These are phyloP conservation scores for Seira musarum DNA, from an alignment of 2,888 invertebrate genomes.

Conservation along the genomic window DNA sequence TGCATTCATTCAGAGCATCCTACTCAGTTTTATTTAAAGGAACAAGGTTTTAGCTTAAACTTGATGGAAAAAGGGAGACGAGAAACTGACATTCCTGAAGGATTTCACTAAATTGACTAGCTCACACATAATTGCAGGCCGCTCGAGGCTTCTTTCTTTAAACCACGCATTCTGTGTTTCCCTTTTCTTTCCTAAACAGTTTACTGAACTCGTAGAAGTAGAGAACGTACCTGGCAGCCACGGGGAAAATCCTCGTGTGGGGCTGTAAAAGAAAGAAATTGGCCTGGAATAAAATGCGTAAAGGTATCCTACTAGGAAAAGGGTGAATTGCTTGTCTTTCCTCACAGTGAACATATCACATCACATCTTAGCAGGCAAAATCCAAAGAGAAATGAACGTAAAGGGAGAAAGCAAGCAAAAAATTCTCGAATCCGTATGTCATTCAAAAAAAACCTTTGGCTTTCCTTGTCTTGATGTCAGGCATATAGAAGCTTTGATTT, in stretches of 20 bases:
- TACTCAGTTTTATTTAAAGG: too few relatives aligned
- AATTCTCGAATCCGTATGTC: constrained; percentile 43
- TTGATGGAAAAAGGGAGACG: constrained; percentile 41
- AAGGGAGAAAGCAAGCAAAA: constrained; percentile 25
- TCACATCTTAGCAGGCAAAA: too few relatives aligned
- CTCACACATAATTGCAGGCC: constrained; percentile 53
- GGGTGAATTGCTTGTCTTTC: constrained; percentile 37
- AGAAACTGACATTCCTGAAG: constrained; percentile 52
- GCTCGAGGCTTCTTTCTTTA: constrained; percentile 42
- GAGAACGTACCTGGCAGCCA: constrained; percentile 11
- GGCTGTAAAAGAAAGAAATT: not conserved
- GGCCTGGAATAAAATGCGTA: constrained; percentile 6
- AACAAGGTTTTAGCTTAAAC: too few relatives aligned
- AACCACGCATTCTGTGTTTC: too few relatives aligned
- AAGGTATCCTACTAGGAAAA: constrained; percentile 28
- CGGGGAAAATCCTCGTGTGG: not conserved
- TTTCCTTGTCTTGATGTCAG: constrained; percentile 39
- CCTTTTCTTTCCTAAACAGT: too few relatives aligned
- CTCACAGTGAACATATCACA: not conserved
- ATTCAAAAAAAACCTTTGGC: constrained; percentile 40
- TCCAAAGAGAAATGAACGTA: constrained; percentile 9
- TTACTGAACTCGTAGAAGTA: constrained; percentile 9
- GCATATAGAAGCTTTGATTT: constrained; percentile 31
- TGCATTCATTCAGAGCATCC: too few relatives aligned
- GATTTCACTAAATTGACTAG: constrained; percentile 63